Conservation (phyloP, 2,113 vertebrate genomes). For the Raphicerus campestris region DNA sequence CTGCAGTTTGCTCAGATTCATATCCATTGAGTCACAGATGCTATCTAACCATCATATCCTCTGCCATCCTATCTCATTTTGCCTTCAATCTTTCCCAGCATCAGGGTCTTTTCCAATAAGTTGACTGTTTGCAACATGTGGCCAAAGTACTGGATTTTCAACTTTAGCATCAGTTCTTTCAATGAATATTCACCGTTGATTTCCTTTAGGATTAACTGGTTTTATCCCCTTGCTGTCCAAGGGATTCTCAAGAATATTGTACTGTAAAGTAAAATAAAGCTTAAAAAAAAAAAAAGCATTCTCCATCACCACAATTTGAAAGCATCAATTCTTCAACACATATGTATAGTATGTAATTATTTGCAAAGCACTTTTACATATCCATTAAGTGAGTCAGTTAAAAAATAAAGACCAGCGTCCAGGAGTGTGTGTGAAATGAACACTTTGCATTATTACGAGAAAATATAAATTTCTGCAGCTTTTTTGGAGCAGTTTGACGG, state of each 20-base stretch:
- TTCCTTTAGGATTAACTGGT: neutral
- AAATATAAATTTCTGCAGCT: neutral
- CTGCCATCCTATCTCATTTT: neutral
- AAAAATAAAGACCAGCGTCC: neutral
- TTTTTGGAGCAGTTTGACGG: neutral
- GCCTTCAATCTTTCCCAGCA: neutral
- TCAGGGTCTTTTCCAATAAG: neutral
- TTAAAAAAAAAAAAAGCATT: neutral
- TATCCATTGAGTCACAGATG: neutral
- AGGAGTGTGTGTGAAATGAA: neutral
- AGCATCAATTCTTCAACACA: neutral
- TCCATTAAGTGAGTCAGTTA: neutral
- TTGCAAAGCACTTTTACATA: neutral
- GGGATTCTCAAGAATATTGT: neutral
- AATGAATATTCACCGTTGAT: neutral
- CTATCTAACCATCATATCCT: neutral
- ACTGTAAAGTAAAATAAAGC: too few relatives aligned
- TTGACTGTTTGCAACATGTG: neutral
- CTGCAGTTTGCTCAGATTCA: neutral
- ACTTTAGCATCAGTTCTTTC: neutral
- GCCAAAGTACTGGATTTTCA: neutral
- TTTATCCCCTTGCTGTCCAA: neutral
- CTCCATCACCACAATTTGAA: neutral
- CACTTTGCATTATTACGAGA: neutral
- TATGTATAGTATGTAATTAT: neutral